Evolutionary conservation across 2,888 invertebrate species (phyloP), one percentile per base, ranked within the genome.

Genomic region (Kuschelorhynchus macadamiae): DNA sequence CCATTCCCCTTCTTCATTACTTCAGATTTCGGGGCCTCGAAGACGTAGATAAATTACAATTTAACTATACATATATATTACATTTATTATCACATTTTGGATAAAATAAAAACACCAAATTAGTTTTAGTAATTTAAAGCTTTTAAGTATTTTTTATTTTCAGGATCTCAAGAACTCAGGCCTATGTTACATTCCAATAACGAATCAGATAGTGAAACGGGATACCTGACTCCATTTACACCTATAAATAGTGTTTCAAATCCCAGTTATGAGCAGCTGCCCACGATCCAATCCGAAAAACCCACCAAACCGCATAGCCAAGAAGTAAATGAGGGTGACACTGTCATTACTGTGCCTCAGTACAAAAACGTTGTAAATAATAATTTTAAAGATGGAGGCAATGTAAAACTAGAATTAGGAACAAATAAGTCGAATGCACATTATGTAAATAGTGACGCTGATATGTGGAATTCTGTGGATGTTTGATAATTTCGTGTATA

Each of bases 291-390:
- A 20, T 66, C 47, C n/a, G 67, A 68, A 42, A 60, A 65, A 8
- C 70, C 67, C n/a, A 52, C 62, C 14, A 74, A 36, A 56, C 36
- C 46, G 39, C 62, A 72, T 12, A 72, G 73, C 47, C 75, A 70
- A 67, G 82, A 79, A 30, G 72, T 79, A 3, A 80, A 82, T 20
- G 4, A 9, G 16, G 25, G 39, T 18, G 86, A 86, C 71, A 87
- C 87, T 81, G 87, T 87, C 72, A 84, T 87, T 0, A 86, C 86
- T 73, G 85, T 87, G 85, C 86, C 86, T 0, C 83, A 85, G 70
- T 85, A 86, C 69, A 86, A 86, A 72, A 82, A 75, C 71, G 81
- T 82, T 67, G 73, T 84, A 17, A 80, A 80, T 63, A 73, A 74
- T 25, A 74, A 74, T 46, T 71, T 30, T 32, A 67, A 62, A 7